phyloP scores from a whole-genome alignment of 2,888 invertebrate species.

The Masnerella sp. region DNA sequence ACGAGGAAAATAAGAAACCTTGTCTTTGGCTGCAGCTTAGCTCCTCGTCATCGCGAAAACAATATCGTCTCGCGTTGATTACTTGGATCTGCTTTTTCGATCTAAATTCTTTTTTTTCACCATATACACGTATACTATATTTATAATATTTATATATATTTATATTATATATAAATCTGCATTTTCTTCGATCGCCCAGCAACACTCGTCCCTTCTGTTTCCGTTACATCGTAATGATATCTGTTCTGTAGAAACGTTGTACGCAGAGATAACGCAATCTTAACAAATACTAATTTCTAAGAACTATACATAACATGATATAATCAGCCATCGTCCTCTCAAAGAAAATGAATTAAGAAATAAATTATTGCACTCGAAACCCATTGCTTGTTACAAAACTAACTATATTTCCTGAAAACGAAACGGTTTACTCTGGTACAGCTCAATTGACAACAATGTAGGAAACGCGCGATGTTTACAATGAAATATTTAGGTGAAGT shows the following conservation, averaged over 20 bases:
- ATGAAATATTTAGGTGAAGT: slow-evolving; percentile 28
- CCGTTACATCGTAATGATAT: slow-evolving; percentile 45
- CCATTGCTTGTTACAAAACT: too few species aligned
- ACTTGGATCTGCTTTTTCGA: slow-evolving; percentile 12
- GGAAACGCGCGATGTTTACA: slow-evolving; percentile 21
- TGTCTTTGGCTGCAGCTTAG: slow-evolving; percentile 44
- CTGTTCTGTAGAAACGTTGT: slow-evolving; percentile 43
- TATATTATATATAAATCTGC: slow-evolving; percentile 65
- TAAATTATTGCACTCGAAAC: slow-evolving; percentile 46
- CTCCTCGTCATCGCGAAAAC: slow-evolving; percentile 34
- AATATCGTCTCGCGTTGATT: slow-evolving; percentile 25
- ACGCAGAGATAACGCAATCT: slow-evolving; percentile 50
- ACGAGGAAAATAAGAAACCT: slow-evolving; percentile 52
- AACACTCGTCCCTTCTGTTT: slow-evolving; percentile 41
- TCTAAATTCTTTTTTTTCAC: slow-evolving; percentile 22
- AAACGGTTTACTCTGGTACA: not conserved
- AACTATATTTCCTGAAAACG: too few species aligned
- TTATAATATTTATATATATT: slow-evolving; percentile 56
- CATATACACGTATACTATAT: slow-evolving; percentile 59
- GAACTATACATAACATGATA: slow-evolving; percentile 55
- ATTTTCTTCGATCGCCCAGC: slow-evolving; percentile 62
- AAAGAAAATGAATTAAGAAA: not conserved
- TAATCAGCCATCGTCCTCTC: slow-evolving; percentile 34
- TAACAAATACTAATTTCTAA: slow-evolving; percentile 54
- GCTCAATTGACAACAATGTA: slow-evolving; percentile 35